Evolutionary conservation across 2,797 vertebrate genomes (phyloP).

Genomic region (Brachyrhaphis roseni): DNA sequence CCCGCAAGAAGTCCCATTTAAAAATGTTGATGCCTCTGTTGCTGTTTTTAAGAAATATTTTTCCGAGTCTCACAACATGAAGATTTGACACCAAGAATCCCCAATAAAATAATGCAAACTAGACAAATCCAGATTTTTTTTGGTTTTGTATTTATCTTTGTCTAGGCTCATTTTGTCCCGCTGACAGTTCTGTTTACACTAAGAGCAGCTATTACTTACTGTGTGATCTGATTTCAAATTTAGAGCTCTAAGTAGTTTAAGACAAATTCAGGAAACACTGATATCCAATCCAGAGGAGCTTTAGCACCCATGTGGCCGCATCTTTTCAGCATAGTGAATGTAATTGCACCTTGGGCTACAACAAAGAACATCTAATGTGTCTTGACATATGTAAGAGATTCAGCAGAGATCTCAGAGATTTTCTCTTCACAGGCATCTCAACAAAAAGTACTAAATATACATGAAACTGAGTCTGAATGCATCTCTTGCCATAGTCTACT

Average conservation of each 20-base stretch:
- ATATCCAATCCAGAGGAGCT: neutral
- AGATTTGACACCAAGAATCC: neutral
- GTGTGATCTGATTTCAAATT: slow-evolving; percentile 4
- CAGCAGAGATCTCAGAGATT: neutral
- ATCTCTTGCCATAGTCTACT: neutral
- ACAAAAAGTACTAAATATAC: neutral
- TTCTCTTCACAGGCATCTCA: neutral
- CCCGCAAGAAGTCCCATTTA: neutral
- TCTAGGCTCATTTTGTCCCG: neutral
- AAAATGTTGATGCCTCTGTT: neutral
- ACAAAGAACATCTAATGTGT: neutral
- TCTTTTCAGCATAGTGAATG: neutral
- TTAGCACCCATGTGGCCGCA: neutral
- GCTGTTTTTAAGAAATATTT: neutral
- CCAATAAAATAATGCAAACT: neutral
- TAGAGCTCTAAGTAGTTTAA: neutral
- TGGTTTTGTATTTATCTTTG: neutral
- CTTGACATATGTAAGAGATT: neutral
- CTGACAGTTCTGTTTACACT: neutral
- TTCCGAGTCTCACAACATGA: neutral
- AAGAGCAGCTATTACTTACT: neutral
- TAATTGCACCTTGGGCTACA: neutral
- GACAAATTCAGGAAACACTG: neutral
- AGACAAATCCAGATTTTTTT: neutral
- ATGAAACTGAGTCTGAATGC: neutral